Percentiles rank a stretch among this genome's conserved stretches.
Conservation (phyloP, 2,888 invertebrate genomes). For the Laothoe populi region DNA sequence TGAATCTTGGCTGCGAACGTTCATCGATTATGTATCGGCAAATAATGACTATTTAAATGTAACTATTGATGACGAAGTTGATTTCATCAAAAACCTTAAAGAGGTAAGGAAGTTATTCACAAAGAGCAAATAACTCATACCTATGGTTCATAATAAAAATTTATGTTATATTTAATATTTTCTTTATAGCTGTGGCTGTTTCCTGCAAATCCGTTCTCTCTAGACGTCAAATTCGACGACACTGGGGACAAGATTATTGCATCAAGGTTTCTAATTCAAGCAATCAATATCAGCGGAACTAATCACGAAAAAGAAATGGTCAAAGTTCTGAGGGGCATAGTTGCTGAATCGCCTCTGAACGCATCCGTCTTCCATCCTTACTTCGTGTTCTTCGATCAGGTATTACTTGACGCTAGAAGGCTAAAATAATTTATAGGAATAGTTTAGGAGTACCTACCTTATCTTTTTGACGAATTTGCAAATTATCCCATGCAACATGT, state of each 20-base stretch:
- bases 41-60: constrained; percentile 91
- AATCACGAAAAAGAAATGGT: constrained; percentile 97
- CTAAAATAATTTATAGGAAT: too few relatives aligned
- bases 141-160: background rate
- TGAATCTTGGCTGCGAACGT: constrained; percentile 95
- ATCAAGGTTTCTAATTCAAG: constrained; percentile 94
- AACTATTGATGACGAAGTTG: constrained; percentile 89
- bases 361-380: constrained; percentile 97
- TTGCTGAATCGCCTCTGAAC: constrained; percentile 90
- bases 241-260: constrained; percentile 90
- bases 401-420: constrained; percentile 47
- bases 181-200: constrained; percentile 89
- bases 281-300: constrained; percentile 94
- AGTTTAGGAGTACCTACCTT: background rate
- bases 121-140: background rate
- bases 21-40: constrained; percentile 89
- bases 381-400: constrained; percentile 97
- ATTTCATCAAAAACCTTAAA: constrained; percentile 90
- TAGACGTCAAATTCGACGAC: constrained; percentile 93
- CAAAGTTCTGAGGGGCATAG: constrained; percentile 89
- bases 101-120: constrained; percentile 78
- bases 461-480: too few relatives aligned
- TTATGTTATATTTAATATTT: constrained; percentile 18
- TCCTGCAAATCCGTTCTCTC: constrained; percentile 90
- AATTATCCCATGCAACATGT: too few relatives aligned